Evolutionary conservation across 2,888 invertebrate species (phyloP), one percentile per base, ranked within the genome.

Genomic region (Eumacrocentrus americanus): DNA sequence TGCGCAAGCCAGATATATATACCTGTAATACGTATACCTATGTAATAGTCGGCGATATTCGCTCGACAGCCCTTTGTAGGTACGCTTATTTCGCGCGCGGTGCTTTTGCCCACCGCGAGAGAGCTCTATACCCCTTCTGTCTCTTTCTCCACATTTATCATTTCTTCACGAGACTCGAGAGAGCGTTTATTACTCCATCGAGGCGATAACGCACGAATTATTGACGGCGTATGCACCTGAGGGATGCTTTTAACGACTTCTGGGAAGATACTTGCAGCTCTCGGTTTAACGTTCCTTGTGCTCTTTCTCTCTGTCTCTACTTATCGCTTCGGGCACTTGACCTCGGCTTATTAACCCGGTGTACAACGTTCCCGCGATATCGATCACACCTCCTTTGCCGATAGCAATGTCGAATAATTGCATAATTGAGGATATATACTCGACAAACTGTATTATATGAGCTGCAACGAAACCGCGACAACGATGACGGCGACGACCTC

Each of bases 261-360:
- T 56, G 48, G 56, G 56, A 56, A 37, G 56, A 48, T 56, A 38
- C 47, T 56, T 23, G 16, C 20, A 29, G 25, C 12, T 25, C 29
- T 23, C 54, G 25, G 47, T 54, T 60, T 60, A 54, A 53, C 60
- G 53, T 47, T 46, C 42, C 20, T 34, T 51, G n/a, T n/a, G n/a
- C 40, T 29, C 22, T 42, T 42, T 42, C 52, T 52, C 29, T 23
- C 42, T 44, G 12, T 22, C 5, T 42, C n/a, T 56, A 29, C 46
- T 48, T 54, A 54, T 54, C 38, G 53, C 60, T 42, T 52, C 51
- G 46, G 56, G 50, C 63, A 63, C 54, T 63, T 60, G 60, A 63
- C 63, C 63, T 58, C 60, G 44, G 63, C 60, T 63, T 63, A 63
- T 63, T 63, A 63, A 63, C 63, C 63, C 58, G 51, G 25, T 60